A percentile compares a stretch with the other conserved stretches of the same genome.
Evolutionary conservation across 2,113 vertebrate species (phyloP).

Genomic region (Gallinago undulata): DNA sequence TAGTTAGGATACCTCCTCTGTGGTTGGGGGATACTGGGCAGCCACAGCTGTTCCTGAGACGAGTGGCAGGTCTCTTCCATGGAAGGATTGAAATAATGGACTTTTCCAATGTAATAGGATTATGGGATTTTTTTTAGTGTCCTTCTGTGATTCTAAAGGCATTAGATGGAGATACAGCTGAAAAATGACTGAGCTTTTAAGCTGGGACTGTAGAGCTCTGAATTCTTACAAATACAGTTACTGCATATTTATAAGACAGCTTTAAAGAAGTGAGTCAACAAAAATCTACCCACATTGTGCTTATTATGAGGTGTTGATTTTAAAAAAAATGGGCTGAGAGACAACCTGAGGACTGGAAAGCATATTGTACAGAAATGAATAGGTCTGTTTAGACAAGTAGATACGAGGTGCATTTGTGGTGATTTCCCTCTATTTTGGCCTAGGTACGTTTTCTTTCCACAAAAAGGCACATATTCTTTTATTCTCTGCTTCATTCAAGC

Average conservation of each 20-base stretch:
- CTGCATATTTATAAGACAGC: constrained; percentile 48
- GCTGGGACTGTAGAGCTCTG: background rate
- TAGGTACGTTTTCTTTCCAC: constrained; percentile 67
- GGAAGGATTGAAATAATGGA: background rate
- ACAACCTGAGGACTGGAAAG: constrained; percentile 37
- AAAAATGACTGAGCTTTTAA: background rate
- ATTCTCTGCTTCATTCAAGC: constrained; percentile 76
- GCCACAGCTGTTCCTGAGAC: background rate
- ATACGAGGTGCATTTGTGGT: constrained; percentile 58
- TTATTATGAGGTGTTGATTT: constrained; percentile 44
- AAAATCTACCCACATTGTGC: constrained; percentile 1
- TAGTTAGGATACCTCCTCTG: background rate
- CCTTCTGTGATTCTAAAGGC: background rate
- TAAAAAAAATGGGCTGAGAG: constrained; percentile 12
- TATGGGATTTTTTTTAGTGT: background rate
- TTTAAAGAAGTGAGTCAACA: constrained; percentile 57
- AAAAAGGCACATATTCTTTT: constrained; percentile 72
- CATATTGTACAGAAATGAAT: constrained; percentile 62
- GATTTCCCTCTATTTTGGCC: constrained; percentile 70
- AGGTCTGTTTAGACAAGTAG: constrained; percentile 61
- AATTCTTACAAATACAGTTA: constrained; percentile 1
- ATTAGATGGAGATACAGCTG: background rate
- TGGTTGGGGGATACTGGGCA: background rate
- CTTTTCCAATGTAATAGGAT: background rate
- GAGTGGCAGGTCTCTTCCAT: background rate